Evolutionary conservation across 2,797 vertebrate genomes (phyloP), one percentile per base, ranked within the genome.

Genomic region (Oryzias dopingdopingensis): DNA sequence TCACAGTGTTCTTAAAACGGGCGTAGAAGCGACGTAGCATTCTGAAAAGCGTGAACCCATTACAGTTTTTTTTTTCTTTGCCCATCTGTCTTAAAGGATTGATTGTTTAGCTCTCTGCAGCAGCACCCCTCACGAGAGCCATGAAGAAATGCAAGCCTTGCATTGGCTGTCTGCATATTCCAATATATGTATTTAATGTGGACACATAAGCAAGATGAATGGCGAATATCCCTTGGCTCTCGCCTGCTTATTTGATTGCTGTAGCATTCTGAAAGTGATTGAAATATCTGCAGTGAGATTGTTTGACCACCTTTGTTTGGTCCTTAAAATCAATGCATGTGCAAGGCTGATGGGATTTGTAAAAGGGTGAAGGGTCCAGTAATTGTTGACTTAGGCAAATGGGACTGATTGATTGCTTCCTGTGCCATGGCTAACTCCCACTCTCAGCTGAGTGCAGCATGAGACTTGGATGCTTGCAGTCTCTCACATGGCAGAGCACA

Each of bases 341-440:
- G 79, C 84, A 65, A 63, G 82, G 76, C 72, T 87, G 83, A 91
- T 86, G 84, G 80, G 82, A 86, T 91, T 85, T 86, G 59, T 78
- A 83, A 76, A 80, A 77, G 80, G 85, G 79, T 78, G 76, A 87
- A 88, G 83, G 89, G 80, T 85, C 73, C 56, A 71, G 75, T 90
- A 88, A 90, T 91, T 92, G 89, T 92, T 91, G 89, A 90, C 87
- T 86, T 84, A 73, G 80, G 79, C 64, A 74, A 79, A 78, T 84
- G 64, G 82, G 69, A 65, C 47, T 89, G 87, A 91, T 90, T 88
- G 88, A 90, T 89, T 85, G 83, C 82, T 90, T 92, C 89, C 87
- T 88, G 84, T 76, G 76, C 70, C 57, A 20, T 67, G 66, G 55
- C 55, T 59, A 53, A 52, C 74, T 69, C 72, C 73, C 60, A 53